Base-by-base conservation (phyloP, 2,113 vertebrate genomes). In the Stigmatopora nigra region DNA sequence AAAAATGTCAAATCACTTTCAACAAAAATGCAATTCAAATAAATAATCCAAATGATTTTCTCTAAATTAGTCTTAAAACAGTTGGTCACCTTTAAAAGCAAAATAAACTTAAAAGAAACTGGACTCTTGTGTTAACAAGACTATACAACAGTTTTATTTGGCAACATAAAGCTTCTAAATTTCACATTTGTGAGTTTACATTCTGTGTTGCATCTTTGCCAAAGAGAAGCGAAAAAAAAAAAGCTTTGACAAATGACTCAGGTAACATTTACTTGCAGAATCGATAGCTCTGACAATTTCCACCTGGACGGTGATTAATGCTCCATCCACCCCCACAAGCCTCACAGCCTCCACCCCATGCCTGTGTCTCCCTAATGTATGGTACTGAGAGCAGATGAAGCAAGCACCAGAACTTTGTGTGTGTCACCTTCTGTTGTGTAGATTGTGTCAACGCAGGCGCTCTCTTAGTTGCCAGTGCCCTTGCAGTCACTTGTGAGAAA, bases 251-350 rank as follows among this genome's bases (percentile, higher is more conserved):
- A 93, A 95, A 94, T 93, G 91, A 92, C 89, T 93, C 90, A 82
- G 92, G 90, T 93, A 94, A 96, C 94, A 94, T 93, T 94, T 92
- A 92, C 90, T 92, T 95, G 92, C 90, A 89, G 92, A 92, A 95
- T 96, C 92, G 85, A 94, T 95, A 93, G 87, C 89, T 85, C 90
- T 92, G 92, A 94, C 90, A 93, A 94, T 95, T 94, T 93, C 91
- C 91, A 87, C 88, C 92, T 92, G 90, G 92, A 92, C 91, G 85
- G 88, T 94, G 91, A 96, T 94, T 93, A 94, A 93, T 95, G 89
- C 89, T 80, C 88, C 72, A 83, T 88, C 86, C 90, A 78, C 76
- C 84, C 80, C 75, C 79, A 84, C 59, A 45, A 22, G 77, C 88
- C 85, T 88, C 76, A 63, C 75, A 78, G 67, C 78, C 85, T 62